Evolutionary conservation across 2,888 invertebrate species (phyloP), one percentile per base, ranked within the genome.

Genomic region (Melanargia galathea): DNA sequence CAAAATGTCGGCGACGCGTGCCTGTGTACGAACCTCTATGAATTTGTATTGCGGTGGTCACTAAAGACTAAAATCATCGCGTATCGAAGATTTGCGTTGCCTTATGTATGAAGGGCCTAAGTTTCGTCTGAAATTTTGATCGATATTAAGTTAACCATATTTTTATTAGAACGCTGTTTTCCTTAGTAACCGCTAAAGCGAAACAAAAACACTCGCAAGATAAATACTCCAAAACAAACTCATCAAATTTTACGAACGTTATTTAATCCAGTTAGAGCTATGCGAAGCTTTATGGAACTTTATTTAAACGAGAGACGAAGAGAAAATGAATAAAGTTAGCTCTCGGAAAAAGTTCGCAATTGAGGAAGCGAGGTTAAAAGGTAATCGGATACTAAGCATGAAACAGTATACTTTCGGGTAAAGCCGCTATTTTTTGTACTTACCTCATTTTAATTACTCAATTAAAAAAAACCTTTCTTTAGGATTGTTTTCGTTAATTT

Each of bases 311-410:
- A 83, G 82, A 81, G 79, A 80, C 82, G 80, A 80, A 73, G 77
- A 82, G 86, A 86, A 88, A 87, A 90, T 87, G 87, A 88, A 83
- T 78, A 89, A 90, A 89, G 88, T 88, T 90, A 72, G 72, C 72
- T 74, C 73, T 74, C 70, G 70, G 74, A 80, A 85, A 86, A 86
- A 83, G 75, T 83, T 84, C 62, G 69, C 74, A 75, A 81, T 81
- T 80, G 74, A 74, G 75, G 76, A 78, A 78, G 77, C 76, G 72
- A 84, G 83, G 79, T 82, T 82, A 77, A 80, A 81, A 79, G 76
- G 79, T 85, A 85, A 84, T 85, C 77, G 74, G 76, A 77, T 79
- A 78, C 79, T 78, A 79, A 73, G 77, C 73, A 77, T 79, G 75
- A 78, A 71, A 63, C 43, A 48, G 48, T 62, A 59, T 54, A 24